Evolutionary conservation across 1,140 invertebrate genomes (phyloP).

Genomic region (Asbolus verrucosus): DNA sequence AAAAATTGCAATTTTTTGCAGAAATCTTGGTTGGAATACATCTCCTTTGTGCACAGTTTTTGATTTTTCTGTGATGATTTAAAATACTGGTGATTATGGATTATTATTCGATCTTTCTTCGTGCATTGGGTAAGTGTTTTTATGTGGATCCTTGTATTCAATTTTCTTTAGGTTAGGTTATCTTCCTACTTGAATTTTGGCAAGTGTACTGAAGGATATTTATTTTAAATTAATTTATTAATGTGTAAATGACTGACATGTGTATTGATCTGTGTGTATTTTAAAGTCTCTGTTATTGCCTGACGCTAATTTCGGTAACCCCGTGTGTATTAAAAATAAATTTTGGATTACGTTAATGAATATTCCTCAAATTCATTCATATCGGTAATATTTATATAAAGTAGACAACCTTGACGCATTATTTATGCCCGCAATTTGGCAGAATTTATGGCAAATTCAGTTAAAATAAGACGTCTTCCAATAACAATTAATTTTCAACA

Average conservation of each 20-base stretch:
- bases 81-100: conserved; percentile 5
- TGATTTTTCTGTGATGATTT: conserved; percentile 21
- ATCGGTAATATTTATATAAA: conserved; percentile 9
- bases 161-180: conserved; percentile 15
- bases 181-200: conserved; percentile 24
- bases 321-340: conserved; percentile 21
- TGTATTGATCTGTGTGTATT: conserved; percentile 30
- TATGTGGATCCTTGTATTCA: background rate
- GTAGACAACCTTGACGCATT: conserved; percentile 11
- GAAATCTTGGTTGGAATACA: conserved; percentile 6
- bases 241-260: conserved; percentile 24
- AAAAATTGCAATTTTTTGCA: conserved; percentile 17
- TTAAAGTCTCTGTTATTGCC: conserved; percentile 5
- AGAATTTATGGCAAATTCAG: too few species aligned
- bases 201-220: conserved; percentile 29
- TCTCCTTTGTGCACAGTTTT: conserved; percentile 25
- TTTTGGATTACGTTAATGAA: conserved; percentile 26
- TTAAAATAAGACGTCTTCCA: too few species aligned
- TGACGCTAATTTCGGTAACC: conserved; percentile 13
- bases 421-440: conserved; percentile 5
- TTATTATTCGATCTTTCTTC: background rate
- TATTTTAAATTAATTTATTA: conserved; percentile 36
- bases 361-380: conserved; percentile 4
- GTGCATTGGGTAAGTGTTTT: conserved; percentile 1
- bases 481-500: too few species aligned